Evolutionary conservation across 2,113 vertebrate genomes (phyloP).

Genomic region (Platichthys stellatus): DNA sequence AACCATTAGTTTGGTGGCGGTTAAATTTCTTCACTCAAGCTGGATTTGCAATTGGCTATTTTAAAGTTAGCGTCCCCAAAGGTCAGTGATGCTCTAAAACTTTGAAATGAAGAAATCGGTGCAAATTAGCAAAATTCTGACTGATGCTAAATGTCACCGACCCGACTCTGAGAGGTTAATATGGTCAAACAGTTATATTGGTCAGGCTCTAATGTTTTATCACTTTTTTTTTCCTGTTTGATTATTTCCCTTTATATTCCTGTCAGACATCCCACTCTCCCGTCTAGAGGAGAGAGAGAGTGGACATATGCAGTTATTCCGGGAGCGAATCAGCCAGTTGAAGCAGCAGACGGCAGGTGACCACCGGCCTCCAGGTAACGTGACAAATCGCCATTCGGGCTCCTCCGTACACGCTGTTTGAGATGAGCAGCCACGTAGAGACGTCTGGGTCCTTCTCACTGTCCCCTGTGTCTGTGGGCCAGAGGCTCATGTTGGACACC

Average conservation of each 20-base stretch:
- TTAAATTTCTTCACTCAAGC: too few relatives aligned
- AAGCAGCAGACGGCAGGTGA: slow-evolving; percentile 72
- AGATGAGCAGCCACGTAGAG: slow-evolving; percentile 40
- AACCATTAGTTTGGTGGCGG: too few relatives aligned
- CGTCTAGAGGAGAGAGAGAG: slow-evolving; percentile 76
- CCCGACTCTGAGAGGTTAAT: not conserved
- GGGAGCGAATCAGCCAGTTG: slow-evolving; percentile 71
- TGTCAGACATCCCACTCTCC: slow-evolving; percentile 82
- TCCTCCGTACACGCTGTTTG: slow-evolving; percentile 25
- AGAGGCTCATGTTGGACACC: slow-evolving; percentile 59
- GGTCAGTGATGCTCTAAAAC: too few relatives aligned
- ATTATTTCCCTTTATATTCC: slow-evolving; percentile 50
- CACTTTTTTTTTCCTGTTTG: not conserved
- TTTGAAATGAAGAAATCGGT: too few relatives aligned
- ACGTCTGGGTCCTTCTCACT: slow-evolving; percentile 56
- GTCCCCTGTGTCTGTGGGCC: slow-evolving; percentile 42
- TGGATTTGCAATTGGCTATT: too few relatives aligned
- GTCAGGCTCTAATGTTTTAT: not conserved
- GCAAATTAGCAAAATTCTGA: too few relatives aligned
- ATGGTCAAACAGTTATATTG: not conserved
- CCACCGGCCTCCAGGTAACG: slow-evolving; percentile 75
- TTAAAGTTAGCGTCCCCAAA: too few relatives aligned
- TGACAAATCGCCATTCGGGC: slow-evolving; percentile 34
- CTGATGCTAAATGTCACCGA: too few relatives aligned
- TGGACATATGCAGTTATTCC: slow-evolving; percentile 74